Conservation (phyloP, 2,113 vertebrate genomes). For the Phalacrocorax pelagicus region DNA sequence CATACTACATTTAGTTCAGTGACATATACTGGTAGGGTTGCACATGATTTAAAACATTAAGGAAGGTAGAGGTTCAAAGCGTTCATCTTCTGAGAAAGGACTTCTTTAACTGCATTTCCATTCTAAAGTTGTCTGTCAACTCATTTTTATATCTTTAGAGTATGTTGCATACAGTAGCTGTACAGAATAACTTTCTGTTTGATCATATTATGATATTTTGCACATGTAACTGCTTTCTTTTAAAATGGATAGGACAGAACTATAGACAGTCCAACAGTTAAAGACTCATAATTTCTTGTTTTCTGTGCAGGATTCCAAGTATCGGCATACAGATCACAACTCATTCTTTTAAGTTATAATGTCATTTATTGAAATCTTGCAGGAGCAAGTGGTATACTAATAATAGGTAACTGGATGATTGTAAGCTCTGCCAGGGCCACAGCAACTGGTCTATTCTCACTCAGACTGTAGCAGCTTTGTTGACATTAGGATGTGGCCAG, state of each 20-base stretch:
- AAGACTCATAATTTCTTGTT: not conserved
- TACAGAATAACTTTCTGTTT: not conserved
- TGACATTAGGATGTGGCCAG: not conserved
- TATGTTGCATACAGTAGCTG: not conserved
- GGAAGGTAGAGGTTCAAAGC: not conserved
- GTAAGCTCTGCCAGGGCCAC: not conserved
- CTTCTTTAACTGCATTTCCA: not conserved
- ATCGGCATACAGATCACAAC: not conserved
- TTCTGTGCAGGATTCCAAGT: not conserved
- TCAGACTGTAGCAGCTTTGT: not conserved
- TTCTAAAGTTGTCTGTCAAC: not conserved
- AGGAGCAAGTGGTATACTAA: not conserved
- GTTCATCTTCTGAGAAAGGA: not conserved
- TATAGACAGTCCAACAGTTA: not conserved
- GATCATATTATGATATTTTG: not conserved
- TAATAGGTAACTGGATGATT: not conserved
- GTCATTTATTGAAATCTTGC: not conserved
- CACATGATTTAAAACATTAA: not conserved
- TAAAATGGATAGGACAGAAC: not conserved
- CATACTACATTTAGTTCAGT: not conserved
- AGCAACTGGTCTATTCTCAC: not conserved
- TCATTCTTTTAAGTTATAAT: not conserved
- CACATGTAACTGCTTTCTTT: not conserved
- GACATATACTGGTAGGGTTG: accelerated
- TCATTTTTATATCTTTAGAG: not conserved